phyloP scores from a whole-genome alignment of 2,888 invertebrate species.

The Pseudolycoriella hygida region DNA sequence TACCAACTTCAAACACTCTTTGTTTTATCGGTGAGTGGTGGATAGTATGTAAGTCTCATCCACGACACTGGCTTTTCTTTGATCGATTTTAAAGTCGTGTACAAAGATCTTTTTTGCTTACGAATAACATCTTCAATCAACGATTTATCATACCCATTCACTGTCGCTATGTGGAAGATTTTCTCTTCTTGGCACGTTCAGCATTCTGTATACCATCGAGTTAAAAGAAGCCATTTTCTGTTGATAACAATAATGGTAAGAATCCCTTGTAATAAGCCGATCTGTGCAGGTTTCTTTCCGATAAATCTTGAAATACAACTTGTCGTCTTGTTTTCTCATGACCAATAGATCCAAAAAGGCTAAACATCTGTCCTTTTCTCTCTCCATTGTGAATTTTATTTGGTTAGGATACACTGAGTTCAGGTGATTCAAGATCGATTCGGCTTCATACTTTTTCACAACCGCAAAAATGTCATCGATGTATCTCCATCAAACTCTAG shows the following conservation, averaged over 20 bases:
- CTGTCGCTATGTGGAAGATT: too few relatives aligned
- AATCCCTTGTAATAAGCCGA: background rate
- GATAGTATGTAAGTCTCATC: too few relatives aligned
- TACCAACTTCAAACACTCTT: too few relatives aligned
- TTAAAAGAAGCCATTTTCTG: background rate
- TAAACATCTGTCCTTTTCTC: background rate
- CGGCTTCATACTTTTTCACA: background rate
- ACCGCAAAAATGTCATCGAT: background rate
- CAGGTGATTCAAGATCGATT: background rate
- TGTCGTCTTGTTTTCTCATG: background rate
- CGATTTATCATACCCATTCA: too few relatives aligned
- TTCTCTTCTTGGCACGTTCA: slow-evolving; percentile 4
- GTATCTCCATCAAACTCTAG: background rate
- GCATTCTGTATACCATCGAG: background rate
- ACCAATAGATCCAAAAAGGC: background rate
- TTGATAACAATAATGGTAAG: background rate
- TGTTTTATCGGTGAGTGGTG: too few relatives aligned
- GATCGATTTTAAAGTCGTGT: too few relatives aligned
- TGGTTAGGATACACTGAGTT: background rate
- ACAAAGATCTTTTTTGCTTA: too few relatives aligned
- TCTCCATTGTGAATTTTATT: background rate
- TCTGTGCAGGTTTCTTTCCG: background rate
- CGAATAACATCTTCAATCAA: too few relatives aligned
- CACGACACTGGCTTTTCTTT: too few relatives aligned
- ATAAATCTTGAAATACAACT: background rate